Percentiles rank a stretch among this genome's conserved stretches.
These are phyloP conservation scores for Vireo griseus DNA, from an alignment of 2,797 vertebrate genomes.

Conservation along the genomic window DNA sequence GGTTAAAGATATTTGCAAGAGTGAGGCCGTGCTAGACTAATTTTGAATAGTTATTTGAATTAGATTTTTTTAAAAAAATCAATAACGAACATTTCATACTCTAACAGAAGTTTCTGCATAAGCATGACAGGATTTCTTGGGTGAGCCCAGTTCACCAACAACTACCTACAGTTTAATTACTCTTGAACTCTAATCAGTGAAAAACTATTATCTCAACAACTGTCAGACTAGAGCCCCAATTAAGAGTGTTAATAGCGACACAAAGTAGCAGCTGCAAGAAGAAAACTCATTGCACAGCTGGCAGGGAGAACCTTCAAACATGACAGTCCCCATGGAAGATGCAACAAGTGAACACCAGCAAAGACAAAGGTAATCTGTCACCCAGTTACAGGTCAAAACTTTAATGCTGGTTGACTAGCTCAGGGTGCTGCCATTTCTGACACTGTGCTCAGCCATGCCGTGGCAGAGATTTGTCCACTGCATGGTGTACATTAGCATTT, in stretches of 20 bases:
- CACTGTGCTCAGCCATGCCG: neutral
- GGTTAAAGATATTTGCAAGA: neutral
- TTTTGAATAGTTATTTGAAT: neutral
- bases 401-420: fast-evolving
- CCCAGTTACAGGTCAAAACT: neutral
- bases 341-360: neutral
- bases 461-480: neutral
- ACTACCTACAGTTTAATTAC: neutral
- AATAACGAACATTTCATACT: neutral
- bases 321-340: fast-evolving
- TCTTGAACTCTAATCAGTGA: neutral
- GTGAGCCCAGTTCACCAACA: neutral
- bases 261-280: neutral
- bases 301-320: neutral
- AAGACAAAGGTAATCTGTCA: neutral
- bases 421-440: neutral
- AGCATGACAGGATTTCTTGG: neutral
- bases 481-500: neutral
- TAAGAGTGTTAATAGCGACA: neutral
- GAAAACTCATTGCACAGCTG: neutral
- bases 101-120: neutral
- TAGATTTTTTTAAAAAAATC: neutral
- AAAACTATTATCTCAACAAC: neutral
- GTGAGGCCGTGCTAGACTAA: neutral
- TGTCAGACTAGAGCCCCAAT: neutral